Conservation (phyloP, 2,797 vertebrate species). For the Numenius phaeopus region DNA sequence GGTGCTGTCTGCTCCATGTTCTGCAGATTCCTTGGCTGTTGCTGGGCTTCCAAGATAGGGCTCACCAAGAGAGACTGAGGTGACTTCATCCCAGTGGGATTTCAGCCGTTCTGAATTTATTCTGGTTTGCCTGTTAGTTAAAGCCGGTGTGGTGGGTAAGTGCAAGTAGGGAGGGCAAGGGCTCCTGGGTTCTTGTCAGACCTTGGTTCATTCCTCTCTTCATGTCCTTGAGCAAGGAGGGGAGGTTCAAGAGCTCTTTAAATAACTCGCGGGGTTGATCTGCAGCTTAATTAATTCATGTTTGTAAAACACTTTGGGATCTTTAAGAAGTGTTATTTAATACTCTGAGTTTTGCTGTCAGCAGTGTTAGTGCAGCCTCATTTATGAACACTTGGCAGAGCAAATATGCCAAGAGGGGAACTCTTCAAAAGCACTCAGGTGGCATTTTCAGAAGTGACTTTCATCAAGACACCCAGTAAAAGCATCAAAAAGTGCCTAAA, state of each 20-base stretch:
- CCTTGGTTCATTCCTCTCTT: not conserved
- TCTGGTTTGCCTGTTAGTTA: not conserved
- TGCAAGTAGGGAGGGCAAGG: not conserved
- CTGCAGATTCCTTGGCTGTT: not conserved
- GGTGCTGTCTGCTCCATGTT: not conserved
- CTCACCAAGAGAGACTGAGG: not conserved
- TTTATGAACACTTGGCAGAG: conserved; percentile 15
- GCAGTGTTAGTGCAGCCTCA: not conserved
- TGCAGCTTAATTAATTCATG: conserved; percentile 29
- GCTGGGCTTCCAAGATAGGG: not conserved
- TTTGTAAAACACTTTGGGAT: conserved; percentile 23
- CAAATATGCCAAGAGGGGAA: not conserved
- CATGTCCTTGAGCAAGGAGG: not conserved
- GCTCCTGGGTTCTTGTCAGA: not conserved
- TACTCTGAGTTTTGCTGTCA: not conserved
- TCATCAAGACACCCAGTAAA: not conserved
- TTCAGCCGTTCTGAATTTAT: not conserved
- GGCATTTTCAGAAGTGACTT: not conserved
- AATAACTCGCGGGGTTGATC: not conserved
- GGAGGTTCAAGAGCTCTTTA: not conserved
- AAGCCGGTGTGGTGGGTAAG: not conserved
- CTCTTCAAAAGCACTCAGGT: not conserved
- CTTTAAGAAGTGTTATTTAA: conserved; percentile 29
- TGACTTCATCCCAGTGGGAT: not conserved
- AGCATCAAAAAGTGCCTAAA: not conserved